Conservation (phyloP, 2,797 vertebrate species). For the Avahi laniger region DNA sequence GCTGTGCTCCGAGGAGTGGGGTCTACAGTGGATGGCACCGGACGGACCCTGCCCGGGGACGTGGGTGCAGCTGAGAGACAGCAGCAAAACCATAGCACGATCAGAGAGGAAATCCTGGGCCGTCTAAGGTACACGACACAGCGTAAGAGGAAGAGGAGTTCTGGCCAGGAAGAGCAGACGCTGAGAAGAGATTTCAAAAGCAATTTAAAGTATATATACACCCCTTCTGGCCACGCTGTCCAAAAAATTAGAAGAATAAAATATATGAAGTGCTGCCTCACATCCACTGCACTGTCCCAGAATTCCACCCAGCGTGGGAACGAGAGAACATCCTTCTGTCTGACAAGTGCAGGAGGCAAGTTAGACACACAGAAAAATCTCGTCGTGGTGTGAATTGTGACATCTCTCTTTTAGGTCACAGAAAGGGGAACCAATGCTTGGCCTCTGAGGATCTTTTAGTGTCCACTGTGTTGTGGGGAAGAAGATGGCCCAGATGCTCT, state of each 20-base stretch:
- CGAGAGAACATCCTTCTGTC: neutral
- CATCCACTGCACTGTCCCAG: neutral
- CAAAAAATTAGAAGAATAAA: neutral
- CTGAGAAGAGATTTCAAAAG: neutral
- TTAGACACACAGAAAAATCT: neutral
- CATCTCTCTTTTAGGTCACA: neutral
- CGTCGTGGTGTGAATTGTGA: fast-evolving
- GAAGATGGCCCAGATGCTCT: fast-evolving
- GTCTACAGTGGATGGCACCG: neutral
- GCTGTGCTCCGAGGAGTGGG: neutral
- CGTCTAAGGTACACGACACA: fast-evolving
- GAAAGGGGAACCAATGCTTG: neutral
- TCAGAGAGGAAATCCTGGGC: neutral
- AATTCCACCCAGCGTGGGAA: neutral
- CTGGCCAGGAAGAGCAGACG: neutral
- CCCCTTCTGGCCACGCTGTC: neutral
- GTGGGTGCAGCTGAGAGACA: neutral
- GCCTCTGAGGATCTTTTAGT: neutral
- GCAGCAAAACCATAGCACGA: fast-evolving
- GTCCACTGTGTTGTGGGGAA: neutral
- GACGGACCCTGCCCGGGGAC: neutral
- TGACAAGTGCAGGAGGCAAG: fast-evolving
- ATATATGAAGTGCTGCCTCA: no score
- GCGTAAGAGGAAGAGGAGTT: fast-evolving
- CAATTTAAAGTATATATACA: neutral